These are phyloP conservation scores for Cataglyphis albicans DNA, from an alignment of 2,888 invertebrate species.

Conservation along the genomic window DNA sequence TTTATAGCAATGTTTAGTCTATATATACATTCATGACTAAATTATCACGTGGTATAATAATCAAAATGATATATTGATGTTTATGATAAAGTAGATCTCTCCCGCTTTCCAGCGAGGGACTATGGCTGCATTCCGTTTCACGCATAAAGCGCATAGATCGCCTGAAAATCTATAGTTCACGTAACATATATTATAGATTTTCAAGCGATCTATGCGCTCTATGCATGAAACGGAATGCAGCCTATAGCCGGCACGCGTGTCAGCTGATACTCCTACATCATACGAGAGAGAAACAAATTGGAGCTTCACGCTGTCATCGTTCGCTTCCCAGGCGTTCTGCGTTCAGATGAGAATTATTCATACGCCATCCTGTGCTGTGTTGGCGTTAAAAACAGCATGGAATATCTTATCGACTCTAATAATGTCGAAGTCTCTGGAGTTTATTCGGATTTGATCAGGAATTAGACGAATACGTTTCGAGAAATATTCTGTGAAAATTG, in stretches of 20 bases:
- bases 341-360: conserved; percentile 28
- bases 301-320: conserved; percentile 51
- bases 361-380: background rate
- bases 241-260: background rate
- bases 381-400: background rate
- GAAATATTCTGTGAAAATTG: background rate
- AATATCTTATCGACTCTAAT: background rate
- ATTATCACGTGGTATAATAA: conserved; percentile 7
- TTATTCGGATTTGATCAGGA: background rate
- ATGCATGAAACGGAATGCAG: too few species aligned
- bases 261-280: background rate
- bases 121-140: too few species aligned
- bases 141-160: too few species aligned
- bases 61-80: background rate
- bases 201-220: too few species aligned
- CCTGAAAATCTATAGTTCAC: too few species aligned
- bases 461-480: background rate
- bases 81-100: background rate
- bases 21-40: background rate
- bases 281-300: background rate
- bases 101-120: background rate
- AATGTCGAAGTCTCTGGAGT: background rate
- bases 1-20: background rate
- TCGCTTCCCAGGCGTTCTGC: conserved; percentile 31
- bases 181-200: too few species aligned